These are phyloP conservation scores for Pollenia griseotomentosa DNA, from an alignment of 2,888 invertebrate genomes.

Conservation along the genomic window DNA sequence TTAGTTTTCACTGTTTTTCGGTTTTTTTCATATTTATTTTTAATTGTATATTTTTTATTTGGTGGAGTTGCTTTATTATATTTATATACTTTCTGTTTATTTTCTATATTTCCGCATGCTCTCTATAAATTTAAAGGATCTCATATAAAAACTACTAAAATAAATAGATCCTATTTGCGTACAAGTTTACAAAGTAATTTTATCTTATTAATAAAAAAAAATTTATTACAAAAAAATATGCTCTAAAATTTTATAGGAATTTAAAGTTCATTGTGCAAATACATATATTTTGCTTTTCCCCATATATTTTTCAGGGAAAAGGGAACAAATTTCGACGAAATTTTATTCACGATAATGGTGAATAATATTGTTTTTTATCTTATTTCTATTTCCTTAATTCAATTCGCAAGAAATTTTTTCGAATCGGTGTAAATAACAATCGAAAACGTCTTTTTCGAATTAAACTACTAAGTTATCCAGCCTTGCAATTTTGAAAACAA, in stretches of 20 bases:
- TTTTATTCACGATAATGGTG: too few species aligned
- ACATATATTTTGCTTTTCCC: too few species aligned
- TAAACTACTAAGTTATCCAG: too few species aligned
- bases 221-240: conserved; percentile 30
- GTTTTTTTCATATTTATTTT: conserved; percentile 37
- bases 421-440: too few species aligned
- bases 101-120: conserved; percentile 76
- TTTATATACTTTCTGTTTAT: conserved; percentile 17
- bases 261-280: background rate
- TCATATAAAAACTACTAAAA: conserved; percentile 78
- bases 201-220: conserved; percentile 13
- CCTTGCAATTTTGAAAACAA: too few species aligned
- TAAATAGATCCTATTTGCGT: conserved; percentile 82
- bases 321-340: too few species aligned
- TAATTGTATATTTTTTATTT: conserved; percentile 22
- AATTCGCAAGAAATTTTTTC: too few species aligned
- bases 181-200: conserved; percentile 83
- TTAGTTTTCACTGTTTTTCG: conserved; percentile 23
- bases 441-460: too few species aligned
- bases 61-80: conserved; percentile 5
- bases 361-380: background rate
- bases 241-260: conserved; percentile 33
- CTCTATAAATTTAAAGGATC: conserved; percentile 72
- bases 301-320: too few species aligned
- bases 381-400: background rate